phyloP scores from a whole-genome alignment of 2,113 vertebrate genomes.

The Halcyon senegalensis region DNA sequence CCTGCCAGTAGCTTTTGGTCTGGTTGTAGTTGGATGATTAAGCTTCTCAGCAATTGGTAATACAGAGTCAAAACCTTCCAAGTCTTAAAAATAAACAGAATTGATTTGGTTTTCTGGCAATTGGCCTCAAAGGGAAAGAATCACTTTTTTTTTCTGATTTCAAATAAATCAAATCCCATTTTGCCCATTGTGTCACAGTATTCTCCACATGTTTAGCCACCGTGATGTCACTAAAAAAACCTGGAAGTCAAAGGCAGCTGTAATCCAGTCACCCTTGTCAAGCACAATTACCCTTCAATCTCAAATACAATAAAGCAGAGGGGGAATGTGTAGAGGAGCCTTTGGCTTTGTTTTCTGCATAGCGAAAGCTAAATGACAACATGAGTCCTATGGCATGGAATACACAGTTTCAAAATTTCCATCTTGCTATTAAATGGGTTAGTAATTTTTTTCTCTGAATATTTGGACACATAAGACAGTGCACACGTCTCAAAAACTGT shows the following conservation, averaged over 20 bases:
- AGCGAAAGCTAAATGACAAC: neutral
- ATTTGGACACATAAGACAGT: neutral
- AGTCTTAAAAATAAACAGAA: slow-evolving; percentile 81
- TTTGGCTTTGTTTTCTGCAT: neutral
- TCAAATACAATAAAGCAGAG: slow-evolving; percentile 10
- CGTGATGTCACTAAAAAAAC: neutral
- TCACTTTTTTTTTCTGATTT: neutral
- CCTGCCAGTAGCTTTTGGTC: slow-evolving; percentile 93
- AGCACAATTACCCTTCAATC: neutral
- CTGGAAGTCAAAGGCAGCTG: slow-evolving; percentile 12
- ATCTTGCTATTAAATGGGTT: neutral
- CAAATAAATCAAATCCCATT: slow-evolving; percentile 29
- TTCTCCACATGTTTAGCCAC: neutral
- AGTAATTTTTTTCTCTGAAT: neutral
- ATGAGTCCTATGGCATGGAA: neutral
- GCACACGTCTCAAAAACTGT: neutral
- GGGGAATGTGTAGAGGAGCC: neutral
- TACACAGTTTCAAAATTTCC: slow-evolving; percentile 1
- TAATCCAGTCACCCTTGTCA: slow-evolving; percentile 5
- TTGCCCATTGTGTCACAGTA: neutral
- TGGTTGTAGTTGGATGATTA: slow-evolving; percentile 90
- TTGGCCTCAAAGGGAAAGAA: slow-evolving; percentile 43
- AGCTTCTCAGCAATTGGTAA: slow-evolving; percentile 91
- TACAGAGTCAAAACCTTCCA: slow-evolving; percentile 92
- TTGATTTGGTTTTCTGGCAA: slow-evolving; percentile 17